A percentile compares a stretch with the other conserved stretches of the same genome.
These are phyloP conservation scores for Acleris emargana DNA, from an alignment of 2,888 invertebrate genomes.

Conservation along the genomic window DNA sequence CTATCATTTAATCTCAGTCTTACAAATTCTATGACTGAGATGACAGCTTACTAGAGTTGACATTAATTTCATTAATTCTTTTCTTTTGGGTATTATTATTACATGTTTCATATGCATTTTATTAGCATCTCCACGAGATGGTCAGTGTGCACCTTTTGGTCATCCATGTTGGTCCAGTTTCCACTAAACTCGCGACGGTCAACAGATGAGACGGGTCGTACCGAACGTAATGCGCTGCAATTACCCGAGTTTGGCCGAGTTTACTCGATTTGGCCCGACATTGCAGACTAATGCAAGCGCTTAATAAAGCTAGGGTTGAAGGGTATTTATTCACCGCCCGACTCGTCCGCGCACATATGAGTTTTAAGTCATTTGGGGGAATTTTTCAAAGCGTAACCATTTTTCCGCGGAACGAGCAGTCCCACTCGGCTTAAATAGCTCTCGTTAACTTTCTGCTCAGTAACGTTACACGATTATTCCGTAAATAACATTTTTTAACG, in stretches of 20 bases:
- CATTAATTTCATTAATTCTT: too few relatives aligned
- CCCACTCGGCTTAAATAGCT: slow-evolving; percentile 69
- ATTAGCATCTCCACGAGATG: too few relatives aligned
- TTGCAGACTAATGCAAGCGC: slow-evolving; percentile 54
- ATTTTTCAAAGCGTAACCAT: slow-evolving; percentile 74
- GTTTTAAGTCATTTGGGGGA: slow-evolving; percentile 75
- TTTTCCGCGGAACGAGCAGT: slow-evolving; percentile 63
- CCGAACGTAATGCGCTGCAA: slow-evolving; percentile 54
- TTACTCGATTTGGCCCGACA: slow-evolving; percentile 41
- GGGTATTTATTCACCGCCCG: slow-evolving; percentile 55
- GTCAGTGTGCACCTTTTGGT: too few relatives aligned
- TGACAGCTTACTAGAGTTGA: too few relatives aligned
- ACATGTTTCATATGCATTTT: too few relatives aligned
- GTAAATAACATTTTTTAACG: slow-evolving; percentile 71
- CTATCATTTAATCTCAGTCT: too few relatives aligned
- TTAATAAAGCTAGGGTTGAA: slow-evolving; percentile 58
- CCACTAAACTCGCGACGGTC: slow-evolving; percentile 12
- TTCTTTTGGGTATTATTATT: too few relatives aligned
- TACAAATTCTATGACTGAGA: too few relatives aligned
- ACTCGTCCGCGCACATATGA: slow-evolving; percentile 65
- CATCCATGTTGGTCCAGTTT: slow-evolving; percentile 10
- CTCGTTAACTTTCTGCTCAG: slow-evolving; percentile 77
- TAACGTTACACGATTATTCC: slow-evolving; percentile 70
- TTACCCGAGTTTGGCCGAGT: slow-evolving; percentile 50
- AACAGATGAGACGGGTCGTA: slow-evolving; percentile 42